Evolutionary conservation across 2,113 vertebrate genomes (phyloP), one percentile per base, ranked within the genome.

Genomic region (Psilopsiagon aurifrons): DNA sequence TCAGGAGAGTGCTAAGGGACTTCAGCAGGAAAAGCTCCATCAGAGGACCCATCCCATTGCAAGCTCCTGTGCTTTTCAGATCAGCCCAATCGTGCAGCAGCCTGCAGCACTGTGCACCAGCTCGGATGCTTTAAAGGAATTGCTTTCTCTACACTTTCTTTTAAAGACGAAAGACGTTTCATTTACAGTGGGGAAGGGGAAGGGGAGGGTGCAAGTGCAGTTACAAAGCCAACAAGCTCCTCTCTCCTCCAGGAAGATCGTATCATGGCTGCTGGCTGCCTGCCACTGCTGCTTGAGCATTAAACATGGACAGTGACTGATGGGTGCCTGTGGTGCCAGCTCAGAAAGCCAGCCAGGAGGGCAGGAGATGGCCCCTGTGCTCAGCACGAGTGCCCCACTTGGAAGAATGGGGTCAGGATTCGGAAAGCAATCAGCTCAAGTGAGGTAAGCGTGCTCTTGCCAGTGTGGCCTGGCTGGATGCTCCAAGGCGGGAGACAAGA

Each of bases 1-100:
- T 13, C 24, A 10, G 55, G 33, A 44, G 2, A 17, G 18, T 1
- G 24, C 51, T 0, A 0, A 54, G n/a, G 51, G 22, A 13, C 51
- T 17, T 18, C 1, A 1, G 37, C 60, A 46, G 59, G 54, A 60
- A 43, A 79, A 35, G 7, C 33, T 25, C 73, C 4, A 2, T 3
- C 9, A 0, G 35, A 31, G 11, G 31, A 4, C 33, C 39, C 66
- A 2, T 25, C 11, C 74, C 49, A 7, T 3, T 1, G 13, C 4
- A 6, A 37, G 29, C 29, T 54, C 39, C 33, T 1, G 13, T 0
- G 0, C 33, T 59, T 63, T n/a, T 16, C 17, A 27, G 57, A 23
- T 14, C 33, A 88, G 71, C 43, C 74, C 17, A 11, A 19, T 2
- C 25, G 64, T 5, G 17, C 84, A 86, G 89, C 75, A 59, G 70